Evolutionary conservation across 2,797 vertebrate species (phyloP).

Genomic region (Spinus pinus): DNA sequence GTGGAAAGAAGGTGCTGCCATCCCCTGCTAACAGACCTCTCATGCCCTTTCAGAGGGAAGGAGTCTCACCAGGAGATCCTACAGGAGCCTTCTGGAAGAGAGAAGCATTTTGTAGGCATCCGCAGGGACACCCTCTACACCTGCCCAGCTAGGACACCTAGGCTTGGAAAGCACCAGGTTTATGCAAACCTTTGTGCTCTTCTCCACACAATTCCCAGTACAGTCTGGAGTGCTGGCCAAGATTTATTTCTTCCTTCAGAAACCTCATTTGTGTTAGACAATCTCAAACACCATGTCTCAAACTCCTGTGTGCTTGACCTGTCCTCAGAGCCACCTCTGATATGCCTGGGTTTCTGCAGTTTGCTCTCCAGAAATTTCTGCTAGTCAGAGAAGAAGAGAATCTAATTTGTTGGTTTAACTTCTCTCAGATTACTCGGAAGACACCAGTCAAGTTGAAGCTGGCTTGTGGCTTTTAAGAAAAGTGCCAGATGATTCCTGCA

Average conservation of each 20-base stretch:
- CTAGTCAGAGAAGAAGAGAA: neutral
- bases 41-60: fast-evolving
- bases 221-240: neutral
- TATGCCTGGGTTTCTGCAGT: neutral
- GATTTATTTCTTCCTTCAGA: neutral
- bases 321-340: neutral
- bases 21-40: neutral
- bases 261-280: neutral
- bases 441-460: neutral
- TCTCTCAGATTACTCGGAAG: neutral
- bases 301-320: neutral
- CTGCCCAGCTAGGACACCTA: neutral
- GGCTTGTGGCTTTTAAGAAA: neutral
- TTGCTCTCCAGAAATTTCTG: neutral
- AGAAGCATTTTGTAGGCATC: neutral
- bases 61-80: neutral
- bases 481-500: neutral
- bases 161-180: neutral
- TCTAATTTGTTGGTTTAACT: neutral
- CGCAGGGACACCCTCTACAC: neutral
- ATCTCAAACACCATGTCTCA: neutral
- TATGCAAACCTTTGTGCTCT: neutral
- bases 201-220: neutral
- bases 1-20: neutral
- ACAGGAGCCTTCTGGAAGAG: neutral